phyloP scores from a whole-genome alignment of 2,113 vertebrate genomes.

The Oreochromis aureus region DNA sequence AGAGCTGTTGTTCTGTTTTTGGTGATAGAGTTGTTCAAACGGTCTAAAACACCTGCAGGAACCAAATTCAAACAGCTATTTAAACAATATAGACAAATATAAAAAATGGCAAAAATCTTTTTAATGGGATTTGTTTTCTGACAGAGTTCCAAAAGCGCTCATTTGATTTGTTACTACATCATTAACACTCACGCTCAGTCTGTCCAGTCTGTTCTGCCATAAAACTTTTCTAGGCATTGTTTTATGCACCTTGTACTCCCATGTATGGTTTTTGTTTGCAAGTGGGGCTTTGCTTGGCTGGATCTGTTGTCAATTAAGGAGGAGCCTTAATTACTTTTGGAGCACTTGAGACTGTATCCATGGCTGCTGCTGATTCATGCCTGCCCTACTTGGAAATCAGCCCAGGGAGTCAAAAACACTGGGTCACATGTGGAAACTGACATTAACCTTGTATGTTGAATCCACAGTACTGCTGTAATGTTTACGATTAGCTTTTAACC shows the following conservation, averaged over 20 bases:
- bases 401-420: constrained; percentile 21
- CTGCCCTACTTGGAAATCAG: constrained; percentile 51
- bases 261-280: constrained; percentile 35
- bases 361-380: constrained; percentile 50
- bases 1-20: background rate
- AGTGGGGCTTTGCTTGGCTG: background rate
- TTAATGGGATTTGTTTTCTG: background rate
- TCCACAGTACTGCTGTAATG: background rate
- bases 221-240: background rate
- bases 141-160: background rate
- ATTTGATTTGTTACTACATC: background rate
- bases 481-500: background rate
- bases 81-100: background rate
- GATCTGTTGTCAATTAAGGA: constrained; percentile 66
- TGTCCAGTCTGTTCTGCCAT: background rate
- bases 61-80: background rate
- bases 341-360: constrained; percentile 49
- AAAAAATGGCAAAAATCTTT: background rate
- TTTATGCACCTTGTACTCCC: background rate
- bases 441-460: constrained; percentile 2
- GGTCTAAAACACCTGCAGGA: background rate
- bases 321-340: constrained; percentile 60
- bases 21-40: background rate
- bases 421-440: constrained; percentile 43
- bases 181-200: background rate